phyloP scores from a whole-genome alignment of 2,797 vertebrate species.

The Champsocephalus esox region DNA sequence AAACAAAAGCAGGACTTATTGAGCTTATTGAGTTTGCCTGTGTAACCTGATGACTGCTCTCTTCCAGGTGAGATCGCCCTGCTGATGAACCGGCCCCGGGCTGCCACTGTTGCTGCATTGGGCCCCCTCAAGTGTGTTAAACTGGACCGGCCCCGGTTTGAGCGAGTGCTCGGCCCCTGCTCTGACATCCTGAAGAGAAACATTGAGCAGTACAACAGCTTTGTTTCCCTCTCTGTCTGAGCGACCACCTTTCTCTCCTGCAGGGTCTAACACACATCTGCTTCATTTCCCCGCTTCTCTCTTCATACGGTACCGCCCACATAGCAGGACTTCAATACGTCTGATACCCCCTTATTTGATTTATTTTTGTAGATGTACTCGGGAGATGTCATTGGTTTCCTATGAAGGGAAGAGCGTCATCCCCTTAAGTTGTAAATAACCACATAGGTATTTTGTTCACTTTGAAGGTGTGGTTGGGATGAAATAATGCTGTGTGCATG shows the following conservation, averaged over 20 bases:
- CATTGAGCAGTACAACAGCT: slow-evolving; percentile 97
- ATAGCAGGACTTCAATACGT: slow-evolving; percentile 59
- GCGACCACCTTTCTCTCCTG: neutral
- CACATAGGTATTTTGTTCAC: slow-evolving; percentile 1
- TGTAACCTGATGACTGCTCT: neutral
- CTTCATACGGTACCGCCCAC: slow-evolving; percentile 58
- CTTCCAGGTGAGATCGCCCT: slow-evolving; percentile 91
- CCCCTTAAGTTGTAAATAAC: neutral
- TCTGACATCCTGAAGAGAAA: slow-evolving; percentile 93
- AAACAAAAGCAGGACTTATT: neutral
- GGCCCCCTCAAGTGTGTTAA: slow-evolving; percentile 93
- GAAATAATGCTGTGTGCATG: no score
- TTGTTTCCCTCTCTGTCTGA: slow-evolving; percentile 93
- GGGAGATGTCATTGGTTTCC: neutral
- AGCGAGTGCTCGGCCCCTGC: slow-evolving; percentile 91
- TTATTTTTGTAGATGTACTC: neutral
- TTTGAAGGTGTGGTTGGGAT: neutral
- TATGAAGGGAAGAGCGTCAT: neutral
- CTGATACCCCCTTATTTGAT: slow-evolving; percentile 1
- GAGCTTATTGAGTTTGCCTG: neutral
- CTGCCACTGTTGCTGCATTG: slow-evolving; percentile 91
- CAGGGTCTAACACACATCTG: slow-evolving; percentile 81
- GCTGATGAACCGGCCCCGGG: slow-evolving; percentile 92
- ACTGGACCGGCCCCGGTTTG: slow-evolving; percentile 92
- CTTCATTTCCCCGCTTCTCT: slow-evolving; percentile 75